Conservation (phyloP, 1,140 invertebrate genomes). For the Halesus radiatus region DNA sequence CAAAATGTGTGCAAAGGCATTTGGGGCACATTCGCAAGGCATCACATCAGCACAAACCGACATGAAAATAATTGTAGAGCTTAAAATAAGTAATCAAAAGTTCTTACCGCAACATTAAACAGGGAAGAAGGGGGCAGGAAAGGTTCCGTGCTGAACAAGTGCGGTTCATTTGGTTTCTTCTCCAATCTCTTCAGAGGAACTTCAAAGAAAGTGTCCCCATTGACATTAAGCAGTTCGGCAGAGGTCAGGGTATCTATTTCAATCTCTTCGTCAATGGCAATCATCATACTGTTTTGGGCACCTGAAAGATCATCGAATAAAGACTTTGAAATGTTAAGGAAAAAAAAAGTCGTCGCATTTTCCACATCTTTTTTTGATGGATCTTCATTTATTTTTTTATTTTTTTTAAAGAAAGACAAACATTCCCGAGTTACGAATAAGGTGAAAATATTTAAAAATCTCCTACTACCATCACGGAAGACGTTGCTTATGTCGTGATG, state of each 20-base stretch:
- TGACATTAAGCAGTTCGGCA: slow-evolving; percentile 60
- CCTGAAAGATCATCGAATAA: slow-evolving; percentile 58
- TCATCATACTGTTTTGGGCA: slow-evolving; percentile 64
- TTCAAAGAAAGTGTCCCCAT: slow-evolving; percentile 64
- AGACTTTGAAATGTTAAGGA: too few relatives aligned
- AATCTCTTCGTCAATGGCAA: slow-evolving; percentile 58
- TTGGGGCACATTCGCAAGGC: neutral
- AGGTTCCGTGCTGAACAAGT: slow-evolving; percentile 60
- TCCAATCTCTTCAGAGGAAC: slow-evolving; percentile 61
- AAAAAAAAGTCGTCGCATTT: too few relatives aligned
- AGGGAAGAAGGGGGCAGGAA: slow-evolving; percentile 66
- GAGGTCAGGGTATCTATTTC: slow-evolving; percentile 57
- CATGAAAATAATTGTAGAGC: too few relatives aligned
- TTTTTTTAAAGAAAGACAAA: too few relatives aligned
- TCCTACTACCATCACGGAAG: too few relatives aligned
- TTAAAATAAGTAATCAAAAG: neutral
- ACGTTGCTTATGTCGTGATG: too few relatives aligned
- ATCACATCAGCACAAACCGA: neutral
- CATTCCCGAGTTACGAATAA: too few relatives aligned
- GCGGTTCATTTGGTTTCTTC: slow-evolving; percentile 39
- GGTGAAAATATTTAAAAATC: too few relatives aligned
- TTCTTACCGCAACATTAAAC: slow-evolving; percentile 67
- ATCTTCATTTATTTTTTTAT: too few relatives aligned
- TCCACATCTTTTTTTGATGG: too few relatives aligned
- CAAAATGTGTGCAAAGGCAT: neutral